Base-by-base conservation (phyloP, 2,888 invertebrate genomes). In the Lampropteryx suffumata region DNA sequence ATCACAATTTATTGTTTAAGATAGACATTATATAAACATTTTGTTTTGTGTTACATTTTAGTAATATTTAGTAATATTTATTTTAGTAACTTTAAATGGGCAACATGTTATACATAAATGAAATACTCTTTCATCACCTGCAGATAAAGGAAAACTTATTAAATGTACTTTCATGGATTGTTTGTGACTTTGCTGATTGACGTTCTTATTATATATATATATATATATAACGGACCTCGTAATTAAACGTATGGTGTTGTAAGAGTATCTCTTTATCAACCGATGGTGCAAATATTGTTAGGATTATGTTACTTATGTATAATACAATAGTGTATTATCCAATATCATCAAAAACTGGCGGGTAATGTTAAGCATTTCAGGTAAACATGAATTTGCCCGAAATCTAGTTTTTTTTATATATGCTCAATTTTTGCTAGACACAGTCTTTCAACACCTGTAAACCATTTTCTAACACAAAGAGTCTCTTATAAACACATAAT, bases 231-330 rank as follows among this genome's bases (percentile, higher is more conserved):
- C 39, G 12, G 48, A 49, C 52, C 48, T 61, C 52, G 12, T 60
- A 42, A 34, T 36, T 50, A 65, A 61, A 63, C 55, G 13, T 43
- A 59, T 63, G 65, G 62, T 66, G 67, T 63, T 72, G 58, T 71
- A 17, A 2, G 17, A 17, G 17, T 17, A 64, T 64, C 46, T 64
- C 48, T 61, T 54, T 62, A 59, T 57, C 53, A 64, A 68, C 59
- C 65, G 63, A 80, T 79, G 83, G 83, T 83, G 83, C 83, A 80
- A 81, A 79, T 65, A 64, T 79, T 64, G 57, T 73, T 75, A 75
- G 65, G 65, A 55, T 62, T 57, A 67, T 67, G 51, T 62, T 66
- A 62, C 57, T 64, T 50, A 61, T 53, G 17, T 17, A 17, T 17
- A 4, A 17, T 17, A 17, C 17, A 4, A 17, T 4, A 17, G 17